phyloP scores from a whole-genome alignment of 1,140 invertebrate species.

The Lepeophtheirus salmonis region DNA sequence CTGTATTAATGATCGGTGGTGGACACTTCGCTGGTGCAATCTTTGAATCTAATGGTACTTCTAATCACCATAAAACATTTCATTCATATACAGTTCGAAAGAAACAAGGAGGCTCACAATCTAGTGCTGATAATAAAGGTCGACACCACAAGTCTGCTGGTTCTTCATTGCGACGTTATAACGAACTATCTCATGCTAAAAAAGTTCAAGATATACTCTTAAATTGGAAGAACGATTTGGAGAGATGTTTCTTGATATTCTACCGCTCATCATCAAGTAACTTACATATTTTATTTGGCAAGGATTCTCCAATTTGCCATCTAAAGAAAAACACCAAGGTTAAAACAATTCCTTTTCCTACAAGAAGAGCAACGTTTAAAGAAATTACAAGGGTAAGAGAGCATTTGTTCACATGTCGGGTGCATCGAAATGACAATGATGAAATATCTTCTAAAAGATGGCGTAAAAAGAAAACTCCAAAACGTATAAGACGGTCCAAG shows the following conservation, averaged over 20 bases:
- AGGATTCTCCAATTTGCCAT: conserved; percentile 39
- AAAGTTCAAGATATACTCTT: conserved; percentile 54
- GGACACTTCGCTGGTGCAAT: conserved; percentile 69
- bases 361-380: conserved; percentile 53
- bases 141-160: conserved; percentile 54
- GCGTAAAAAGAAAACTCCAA: neutral
- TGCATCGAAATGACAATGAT: conserved; percentile 40
- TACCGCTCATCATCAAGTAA: conserved; percentile 55
- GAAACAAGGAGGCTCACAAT: conserved; percentile 60
- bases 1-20: conserved; percentile 57
- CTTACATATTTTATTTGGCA: conserved; percentile 48
- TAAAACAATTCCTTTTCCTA: conserved; percentile 57
- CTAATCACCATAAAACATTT: conserved; percentile 60
- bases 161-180: conserved; percentile 54
- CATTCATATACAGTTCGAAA: conserved; percentile 66
- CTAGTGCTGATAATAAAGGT: conserved; percentile 41
- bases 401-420: conserved; percentile 45
- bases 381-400: conserved; percentile 57
- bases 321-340: conserved; percentile 42
- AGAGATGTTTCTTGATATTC: conserved; percentile 49
- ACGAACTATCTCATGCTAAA: conserved; percentile 50
- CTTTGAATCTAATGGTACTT: conserved; percentile 42
- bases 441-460: neutral
- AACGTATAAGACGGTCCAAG: neutral
- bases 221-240: conserved; percentile 44